phyloP scores from a whole-genome alignment of 2,888 invertebrate species.

The Leptothorax acervorum region DNA sequence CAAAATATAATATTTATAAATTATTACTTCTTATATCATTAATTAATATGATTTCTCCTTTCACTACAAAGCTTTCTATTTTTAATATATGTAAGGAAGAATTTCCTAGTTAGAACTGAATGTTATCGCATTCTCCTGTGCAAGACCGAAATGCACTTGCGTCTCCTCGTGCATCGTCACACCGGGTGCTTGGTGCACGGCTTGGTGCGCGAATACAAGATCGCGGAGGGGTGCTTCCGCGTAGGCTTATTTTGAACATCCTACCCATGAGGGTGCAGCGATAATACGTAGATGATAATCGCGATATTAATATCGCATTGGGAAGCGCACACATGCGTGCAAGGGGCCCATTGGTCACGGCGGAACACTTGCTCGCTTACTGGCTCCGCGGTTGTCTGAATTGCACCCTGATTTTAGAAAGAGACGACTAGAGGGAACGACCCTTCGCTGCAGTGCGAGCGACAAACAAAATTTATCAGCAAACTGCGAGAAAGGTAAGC shows the following conservation, averaged over 20 bases:
- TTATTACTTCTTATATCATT: background rate
- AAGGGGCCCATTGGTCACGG: conserved; percentile 84
- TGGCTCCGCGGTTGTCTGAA: conserved; percentile 79
- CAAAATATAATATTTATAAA: background rate
- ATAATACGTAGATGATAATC: conserved; percentile 86
- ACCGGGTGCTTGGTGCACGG: conserved; percentile 47
- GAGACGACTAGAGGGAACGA: conserved; percentile 62
- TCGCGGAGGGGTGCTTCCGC: conserved; percentile 53
- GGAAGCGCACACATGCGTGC: conserved; percentile 85
- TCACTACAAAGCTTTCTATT: background rate
- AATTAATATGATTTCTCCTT: background rate
- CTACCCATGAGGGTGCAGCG: conserved; percentile 70
- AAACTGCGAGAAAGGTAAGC: background rate
- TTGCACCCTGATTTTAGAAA: conserved; percentile 83
- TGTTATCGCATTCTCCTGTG: background rate
- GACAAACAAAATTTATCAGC: conserved; percentile 52
- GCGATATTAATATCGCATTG: conserved; percentile 86
- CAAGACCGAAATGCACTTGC: conserved; percentile 28
- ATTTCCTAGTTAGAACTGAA: background rate
- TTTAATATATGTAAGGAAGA: background rate
- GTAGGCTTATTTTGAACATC: conserved; percentile 73
- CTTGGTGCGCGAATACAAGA: conserved; percentile 40
- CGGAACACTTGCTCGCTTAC: conserved; percentile 84
- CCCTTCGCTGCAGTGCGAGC: conserved; percentile 60
- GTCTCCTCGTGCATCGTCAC: conserved; percentile 9